These are phyloP conservation scores for Thalpophila matura DNA, from an alignment of 2,888 invertebrate species.

Conservation along the genomic window DNA sequence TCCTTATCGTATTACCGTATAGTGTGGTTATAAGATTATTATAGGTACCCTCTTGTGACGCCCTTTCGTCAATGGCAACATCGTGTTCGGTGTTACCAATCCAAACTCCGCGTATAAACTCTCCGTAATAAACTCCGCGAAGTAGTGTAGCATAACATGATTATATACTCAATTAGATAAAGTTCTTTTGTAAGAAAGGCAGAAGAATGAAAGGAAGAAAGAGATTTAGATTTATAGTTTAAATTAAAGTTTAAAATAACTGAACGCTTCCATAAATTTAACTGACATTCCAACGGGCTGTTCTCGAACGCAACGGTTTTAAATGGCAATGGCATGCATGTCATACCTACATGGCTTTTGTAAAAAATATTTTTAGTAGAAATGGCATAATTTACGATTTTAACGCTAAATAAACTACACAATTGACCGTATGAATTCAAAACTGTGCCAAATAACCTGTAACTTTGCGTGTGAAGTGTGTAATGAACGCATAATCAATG, in stretches of 20 bases:
- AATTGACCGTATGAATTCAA: constrained; percentile 57
- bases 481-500: constrained; percentile 68
- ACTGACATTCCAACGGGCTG: constrained; percentile 64
- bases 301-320: constrained; percentile 83
- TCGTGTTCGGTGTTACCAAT: too few species aligned
- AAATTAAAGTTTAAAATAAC: constrained; percentile 10
- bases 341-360: constrained; percentile 83
- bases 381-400: constrained; percentile 75
- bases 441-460: constrained; percentile 73
- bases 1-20: too few species aligned
- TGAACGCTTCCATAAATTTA: constrained; percentile 74
- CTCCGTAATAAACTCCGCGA: too few species aligned
- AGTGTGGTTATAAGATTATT: too few species aligned
- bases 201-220: too few species aligned
- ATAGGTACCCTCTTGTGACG: too few species aligned
- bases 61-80: too few species aligned
- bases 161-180: too few species aligned
- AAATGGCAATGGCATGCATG: constrained; percentile 88
- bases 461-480: constrained; percentile 64
- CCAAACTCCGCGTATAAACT: too few species aligned
- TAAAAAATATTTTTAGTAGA: constrained; percentile 77
- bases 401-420: constrained; percentile 60
- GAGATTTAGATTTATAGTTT: too few species aligned
- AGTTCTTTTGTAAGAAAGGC: too few species aligned
- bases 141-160: too few species aligned